Percentiles rank a stretch among this genome's conserved stretches.
phyloP scores from a whole-genome alignment of 2,888 invertebrate species.

The Chelonus formosanus region DNA sequence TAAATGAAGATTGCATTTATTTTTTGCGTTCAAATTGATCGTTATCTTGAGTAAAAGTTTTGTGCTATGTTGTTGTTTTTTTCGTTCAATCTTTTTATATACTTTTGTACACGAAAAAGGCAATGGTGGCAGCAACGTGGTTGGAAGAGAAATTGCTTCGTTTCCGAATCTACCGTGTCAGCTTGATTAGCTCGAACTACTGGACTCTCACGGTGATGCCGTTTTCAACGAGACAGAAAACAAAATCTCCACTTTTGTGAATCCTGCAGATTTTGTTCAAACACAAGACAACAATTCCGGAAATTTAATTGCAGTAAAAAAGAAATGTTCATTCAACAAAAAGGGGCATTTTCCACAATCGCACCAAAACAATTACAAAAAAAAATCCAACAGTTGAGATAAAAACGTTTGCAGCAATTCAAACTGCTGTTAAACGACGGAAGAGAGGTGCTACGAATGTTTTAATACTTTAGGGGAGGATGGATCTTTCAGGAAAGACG shows the following conservation, averaged over 20 bases:
- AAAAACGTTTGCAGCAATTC: constrained; percentile 12
- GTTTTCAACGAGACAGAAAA: constrained; percentile 24
- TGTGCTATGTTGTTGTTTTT: constrained; percentile 29
- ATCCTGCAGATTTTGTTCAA: constrained; percentile 35
- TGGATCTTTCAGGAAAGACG: constrained; percentile 39
- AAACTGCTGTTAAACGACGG: constrained; percentile 23
- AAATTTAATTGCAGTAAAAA: constrained; percentile 25
- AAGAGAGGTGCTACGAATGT: constrained; percentile 39
- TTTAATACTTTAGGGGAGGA: constrained; percentile 44
- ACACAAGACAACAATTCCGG: not conserved
- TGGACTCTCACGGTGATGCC: constrained; percentile 19
- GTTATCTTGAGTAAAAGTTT: constrained; percentile 53
- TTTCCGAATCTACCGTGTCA: constrained; percentile 53
- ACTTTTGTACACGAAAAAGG: constrained; percentile 29
- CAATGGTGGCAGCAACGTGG: constrained; percentile 50
- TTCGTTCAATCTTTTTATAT: constrained; percentile 19
- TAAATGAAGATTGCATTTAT: constrained; percentile 25
- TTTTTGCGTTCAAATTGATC: constrained; percentile 37
- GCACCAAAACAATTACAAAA: constrained; percentile 1
- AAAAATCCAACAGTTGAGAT: constrained; percentile 22
- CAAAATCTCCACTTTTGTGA: constrained; percentile 36
- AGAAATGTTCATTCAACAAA: not conserved
- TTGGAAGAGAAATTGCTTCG: constrained; percentile 56
- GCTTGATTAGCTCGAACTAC: constrained; percentile 50
- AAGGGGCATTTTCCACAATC: constrained; percentile 2